Evolutionary conservation across 2,797 vertebrate genomes (phyloP).

Genomic region (Halcyon badia): DNA sequence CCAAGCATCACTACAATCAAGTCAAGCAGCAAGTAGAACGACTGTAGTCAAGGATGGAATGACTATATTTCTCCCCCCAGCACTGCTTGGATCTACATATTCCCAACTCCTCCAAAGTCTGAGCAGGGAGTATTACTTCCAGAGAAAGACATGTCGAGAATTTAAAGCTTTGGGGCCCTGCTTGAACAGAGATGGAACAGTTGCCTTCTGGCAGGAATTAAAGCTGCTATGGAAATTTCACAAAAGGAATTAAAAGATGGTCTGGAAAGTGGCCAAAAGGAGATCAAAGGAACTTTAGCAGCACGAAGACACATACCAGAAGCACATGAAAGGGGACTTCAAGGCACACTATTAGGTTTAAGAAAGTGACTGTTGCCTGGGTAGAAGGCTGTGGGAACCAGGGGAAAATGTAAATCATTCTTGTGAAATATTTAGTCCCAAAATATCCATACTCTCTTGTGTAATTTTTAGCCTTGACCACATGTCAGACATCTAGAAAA

Average conservation of each 20-base stretch:
- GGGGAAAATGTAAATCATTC: not conserved
- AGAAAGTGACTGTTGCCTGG: not conserved
- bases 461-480: not conserved
- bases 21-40: not conserved
- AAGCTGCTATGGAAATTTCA: slow-evolving; percentile 19
- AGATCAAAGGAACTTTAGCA: slow-evolving; percentile 42
- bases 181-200: not conserved
- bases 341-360: slow-evolving; percentile 3
- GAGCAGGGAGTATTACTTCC: not conserved
- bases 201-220: slow-evolving; percentile 42
- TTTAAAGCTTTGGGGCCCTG: not conserved
- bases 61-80: not conserved
- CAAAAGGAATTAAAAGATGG: slow-evolving; percentile 36
- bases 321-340: not conserved
- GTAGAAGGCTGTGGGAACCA: not conserved
- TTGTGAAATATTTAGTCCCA: not conserved
- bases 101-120: not conserved
- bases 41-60: not conserved
- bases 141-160: not conserved
- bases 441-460: not conserved
- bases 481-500: not conserved
- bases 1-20: not conserved
- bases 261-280: slow-evolving; percentile 31
- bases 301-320: slow-evolving; percentile 5
- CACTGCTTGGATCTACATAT: not conserved